Base-by-base conservation (phyloP, 2,113 vertebrate genomes). In the Holacanthus passer region DNA sequence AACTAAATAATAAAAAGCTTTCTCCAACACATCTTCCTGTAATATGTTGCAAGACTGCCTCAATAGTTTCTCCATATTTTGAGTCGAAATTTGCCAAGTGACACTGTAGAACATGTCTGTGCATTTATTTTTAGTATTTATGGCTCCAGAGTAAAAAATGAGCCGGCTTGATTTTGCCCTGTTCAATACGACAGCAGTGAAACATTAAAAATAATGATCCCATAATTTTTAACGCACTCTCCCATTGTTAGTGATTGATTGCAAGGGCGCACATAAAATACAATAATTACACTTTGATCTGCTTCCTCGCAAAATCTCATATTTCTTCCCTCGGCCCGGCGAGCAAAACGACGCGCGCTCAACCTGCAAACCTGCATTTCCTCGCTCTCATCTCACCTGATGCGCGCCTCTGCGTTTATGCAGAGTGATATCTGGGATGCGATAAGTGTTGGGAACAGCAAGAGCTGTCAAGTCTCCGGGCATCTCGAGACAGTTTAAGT, bases 221-320 rank as follows among this genome's bases (percentile, higher is more conserved):
- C 45, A 55, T 88, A 5, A 79, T 89, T 84, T 82, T 77, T 82
- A 72, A 82, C 74, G 59, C 67, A 31, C 56, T 37, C 65, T 41
- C 66, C 19, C 31, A n/a, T 80, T 80, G 73, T 74, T 37, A 53
- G 20, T 73, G 87, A 90, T 81, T 83, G 89, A 91, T 70, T 32
- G 11, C 35, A 35, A 56, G 52, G 4, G 27, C 14, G 50, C 62
- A 65, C 71, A 58, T 88, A 62, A 85, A 85, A 71, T 64, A 68
- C 66, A 56, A 45, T 81, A 82, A 83, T 84, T 84, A 76, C 71
- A 77, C 82, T 79, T 63, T 27, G 85, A 89, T 89, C 85, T 47
- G 22, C n/a, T 2, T 24, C 16, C n/a, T 45, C 39, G 17, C 12
- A 48, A 48, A 37, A 67, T 52, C 22, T 8, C 29, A 22, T 13